Conservation (phyloP, 2,797 vertebrate genomes). For the Pygocentrus nattereri region DNA sequence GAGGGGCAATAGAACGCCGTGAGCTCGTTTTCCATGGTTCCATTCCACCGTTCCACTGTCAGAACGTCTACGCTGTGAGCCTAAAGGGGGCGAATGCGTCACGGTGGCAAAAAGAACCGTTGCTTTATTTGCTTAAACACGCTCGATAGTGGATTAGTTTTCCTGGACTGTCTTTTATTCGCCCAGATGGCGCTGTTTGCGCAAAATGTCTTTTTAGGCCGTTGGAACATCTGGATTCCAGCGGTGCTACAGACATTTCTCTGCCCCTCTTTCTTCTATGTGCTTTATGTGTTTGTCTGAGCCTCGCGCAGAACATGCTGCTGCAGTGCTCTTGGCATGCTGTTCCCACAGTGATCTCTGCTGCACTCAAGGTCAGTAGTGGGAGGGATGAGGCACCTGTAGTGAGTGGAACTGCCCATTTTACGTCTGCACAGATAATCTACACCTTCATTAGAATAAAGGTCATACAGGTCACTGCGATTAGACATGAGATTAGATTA, state of each 20-base stretch:
- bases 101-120: neutral
- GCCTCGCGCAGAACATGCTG: neutral
- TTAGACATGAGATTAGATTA: too few species aligned
- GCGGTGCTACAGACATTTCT: neutral
- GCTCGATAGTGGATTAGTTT: neutral
- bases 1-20: neutral
- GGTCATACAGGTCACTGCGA: neutral
- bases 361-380: constrained; percentile 57
- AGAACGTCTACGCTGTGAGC: neutral
- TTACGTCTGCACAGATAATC: constrained; percentile 25
- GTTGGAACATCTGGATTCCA: constrained; percentile 3
- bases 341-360: constrained; percentile 18
- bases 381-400: constrained; percentile 49
- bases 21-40: neutral
- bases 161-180: constrained; percentile 9
- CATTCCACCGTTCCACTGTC: neutral
- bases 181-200: constrained; percentile 52
- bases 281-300: neutral
- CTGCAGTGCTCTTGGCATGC: neutral
- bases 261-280: neutral
- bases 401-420: constrained; percentile 32
- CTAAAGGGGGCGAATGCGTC: neutral
- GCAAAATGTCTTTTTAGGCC: constrained; percentile 30
- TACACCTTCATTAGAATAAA: constrained; percentile 20
- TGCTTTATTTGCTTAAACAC: neutral